These are phyloP conservation scores for Cydia strobilella DNA, from an alignment of 1,140 invertebrate genomes.

Conservation along the genomic window DNA sequence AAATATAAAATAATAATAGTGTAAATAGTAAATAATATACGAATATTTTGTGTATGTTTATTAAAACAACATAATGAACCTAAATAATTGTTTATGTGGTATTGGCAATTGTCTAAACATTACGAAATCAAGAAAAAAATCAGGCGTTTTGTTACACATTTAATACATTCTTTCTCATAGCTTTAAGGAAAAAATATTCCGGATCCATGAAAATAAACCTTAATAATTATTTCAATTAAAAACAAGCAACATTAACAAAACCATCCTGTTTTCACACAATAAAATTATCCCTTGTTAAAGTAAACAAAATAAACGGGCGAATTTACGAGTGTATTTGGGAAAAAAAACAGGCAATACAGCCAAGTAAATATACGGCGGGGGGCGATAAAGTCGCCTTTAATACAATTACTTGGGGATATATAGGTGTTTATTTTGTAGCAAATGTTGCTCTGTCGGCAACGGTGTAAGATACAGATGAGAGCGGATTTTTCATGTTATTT, in stretches of 20 bases:
- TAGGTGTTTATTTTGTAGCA: constrained; percentile 67
- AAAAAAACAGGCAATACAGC: constrained; percentile 61
- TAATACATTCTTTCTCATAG: no score
- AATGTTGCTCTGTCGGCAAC: constrained; percentile 41
- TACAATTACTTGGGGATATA: constrained; percentile 72
- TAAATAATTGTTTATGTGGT: no score
- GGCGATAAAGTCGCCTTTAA: constrained; percentile 75
- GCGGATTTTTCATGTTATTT: neutral
- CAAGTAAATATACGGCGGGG: constrained; percentile 56
- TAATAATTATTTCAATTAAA: constrained; percentile 23
- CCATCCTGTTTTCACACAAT: constrained; percentile 25
- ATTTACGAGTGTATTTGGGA: constrained; percentile 58
- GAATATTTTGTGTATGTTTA: no score
- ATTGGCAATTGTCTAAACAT: no score
- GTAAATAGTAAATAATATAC: no score
- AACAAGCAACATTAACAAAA: constrained; percentile 24
- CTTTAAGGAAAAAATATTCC: neutral
- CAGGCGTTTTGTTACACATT: no score
- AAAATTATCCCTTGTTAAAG: constrained; percentile 29
- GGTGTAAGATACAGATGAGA: neutral
- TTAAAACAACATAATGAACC: no score
- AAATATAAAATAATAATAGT: no score
- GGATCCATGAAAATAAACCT: neutral
- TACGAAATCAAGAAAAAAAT: no score
- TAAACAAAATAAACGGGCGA: constrained; percentile 37